Evolutionary conservation across 92 coral and sea anemone species (phyloP), one percentile per base, ranked within the genome.

Genomic region (Galaxea fascicularis): DNA sequence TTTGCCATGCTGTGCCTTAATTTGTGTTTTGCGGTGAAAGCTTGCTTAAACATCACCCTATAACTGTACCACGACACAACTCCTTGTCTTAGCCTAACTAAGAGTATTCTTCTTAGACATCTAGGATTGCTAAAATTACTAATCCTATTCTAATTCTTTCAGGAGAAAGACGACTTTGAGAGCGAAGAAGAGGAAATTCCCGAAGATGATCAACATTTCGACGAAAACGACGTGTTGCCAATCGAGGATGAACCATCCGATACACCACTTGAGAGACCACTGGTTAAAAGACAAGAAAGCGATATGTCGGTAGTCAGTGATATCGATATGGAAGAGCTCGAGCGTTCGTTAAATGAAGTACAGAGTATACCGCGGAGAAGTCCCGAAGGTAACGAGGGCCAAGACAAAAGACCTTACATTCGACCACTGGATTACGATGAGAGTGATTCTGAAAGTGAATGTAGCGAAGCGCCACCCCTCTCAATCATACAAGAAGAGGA

Each of bases 401-500:
- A 78, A 26, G 78, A 65, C 22, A 85, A 62, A 26, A 88, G 76
- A 28, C 87, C 93, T 8, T 87, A 75, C 57, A 77, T 90, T 59
- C 87, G 86, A 25, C 95, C 92, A 13, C 79, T 93, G 66, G 95
- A 94, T 25, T 85, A 80, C 31, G 94, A 81, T 21, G 96, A 91
- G 62, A 96, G 98, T 78, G 98, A 96, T 20, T 79, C 86, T 35
- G 99, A 91, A 26, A 89, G 91, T 77, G 94, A 90, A 5, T 89
- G 92, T n/a, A 93, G 97, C 46, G 96, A 91, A 45, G 53, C 85
- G 26, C 65, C 83, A 8, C 91, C 92, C 4, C 86, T 97, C 49
- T 97, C 99, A 20, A 95, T 97, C 45, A 97, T 97, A 25, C 91
- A 94, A 44, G 99, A 97, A 76, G 98, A 94, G 47, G 98, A 96